These are phyloP conservation scores for Cliona cf. orientalis DNA, from an alignment of 37 sponge, comb jelly and placozoan genomes.

Conservation along the genomic window DNA sequence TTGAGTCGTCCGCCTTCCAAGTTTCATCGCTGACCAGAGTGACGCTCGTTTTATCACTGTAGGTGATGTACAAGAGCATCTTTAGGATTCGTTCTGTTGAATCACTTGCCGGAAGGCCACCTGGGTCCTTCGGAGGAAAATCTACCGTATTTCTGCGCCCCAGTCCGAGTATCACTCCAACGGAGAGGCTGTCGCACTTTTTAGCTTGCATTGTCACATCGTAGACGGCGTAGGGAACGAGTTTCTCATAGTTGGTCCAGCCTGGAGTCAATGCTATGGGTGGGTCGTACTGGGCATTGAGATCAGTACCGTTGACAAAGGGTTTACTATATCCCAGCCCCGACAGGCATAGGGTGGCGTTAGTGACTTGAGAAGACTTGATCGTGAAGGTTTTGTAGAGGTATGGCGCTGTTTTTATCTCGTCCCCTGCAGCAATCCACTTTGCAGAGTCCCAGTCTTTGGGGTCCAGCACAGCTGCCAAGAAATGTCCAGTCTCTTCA, in stretches of 20 bases:
- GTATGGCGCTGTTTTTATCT: conserved; percentile 20
- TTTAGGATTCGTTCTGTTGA: conserved; percentile 21
- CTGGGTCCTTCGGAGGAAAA: conserved; percentile 26
- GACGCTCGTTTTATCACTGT: background rate
- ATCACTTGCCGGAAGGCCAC: conserved; percentile 9
- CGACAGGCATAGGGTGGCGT: conserved; percentile 43
- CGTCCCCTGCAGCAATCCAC: conserved; percentile 55
- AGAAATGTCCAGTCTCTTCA: conserved; percentile 48
- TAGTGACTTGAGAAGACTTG: background rate
- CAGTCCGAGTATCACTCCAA: conserved; percentile 48
- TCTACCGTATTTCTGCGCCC: conserved; percentile 49
- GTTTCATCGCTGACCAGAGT: conserved; percentile 29
- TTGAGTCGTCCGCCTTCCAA: conserved; percentile 29
- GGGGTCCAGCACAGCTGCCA: conserved; percentile 27
- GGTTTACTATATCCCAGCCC: conserved; percentile 60
- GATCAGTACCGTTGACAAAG: conserved; percentile 58
- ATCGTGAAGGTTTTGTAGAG: conserved; percentile 4
- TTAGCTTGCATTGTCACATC: conserved; percentile 17
- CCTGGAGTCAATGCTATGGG: conserved; percentile 59
- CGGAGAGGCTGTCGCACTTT: background rate
- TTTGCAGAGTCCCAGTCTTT: conserved; percentile 27
- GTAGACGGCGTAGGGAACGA: conserved; percentile 35
- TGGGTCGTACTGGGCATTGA: conserved; percentile 14
- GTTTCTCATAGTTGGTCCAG: conserved; percentile 67
- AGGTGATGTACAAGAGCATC: conserved; percentile 21